These are phyloP conservation scores for Pocillopora verrucosa DNA, from an alignment of 64 coral and sea anemone species.

Conservation along the genomic window DNA sequence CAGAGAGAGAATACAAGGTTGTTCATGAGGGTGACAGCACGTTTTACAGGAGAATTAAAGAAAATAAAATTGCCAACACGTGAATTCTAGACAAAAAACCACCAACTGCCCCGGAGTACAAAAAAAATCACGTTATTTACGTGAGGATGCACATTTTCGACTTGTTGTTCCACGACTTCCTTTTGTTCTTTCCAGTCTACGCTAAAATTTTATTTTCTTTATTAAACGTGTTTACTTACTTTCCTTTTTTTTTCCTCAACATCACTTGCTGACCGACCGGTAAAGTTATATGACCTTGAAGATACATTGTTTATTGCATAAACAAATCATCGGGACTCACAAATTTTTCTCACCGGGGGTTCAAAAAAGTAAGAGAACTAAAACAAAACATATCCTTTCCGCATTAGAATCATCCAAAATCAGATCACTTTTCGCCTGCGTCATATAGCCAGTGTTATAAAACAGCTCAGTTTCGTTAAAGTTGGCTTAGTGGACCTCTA, in stretches of 20 bases:
- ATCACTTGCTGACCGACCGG: slow-evolving; percentile 4
- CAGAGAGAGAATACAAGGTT: background rate
- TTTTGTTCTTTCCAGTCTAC: slow-evolving; percentile 3
- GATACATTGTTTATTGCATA: background rate
- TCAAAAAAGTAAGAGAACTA: background rate
- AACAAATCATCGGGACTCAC: background rate
- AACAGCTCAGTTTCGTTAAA: too few species aligned
- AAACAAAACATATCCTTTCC: background rate
- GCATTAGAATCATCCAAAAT: background rate
- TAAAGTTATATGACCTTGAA: background rate
- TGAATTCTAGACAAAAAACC: background rate
- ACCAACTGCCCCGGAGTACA: background rate
- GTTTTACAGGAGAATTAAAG: background rate
- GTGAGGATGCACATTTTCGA: background rate
- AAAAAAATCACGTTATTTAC: background rate
- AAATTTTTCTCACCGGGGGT: background rate
- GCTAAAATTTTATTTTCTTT: slow-evolving; percentile 6
- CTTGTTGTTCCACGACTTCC: background rate
- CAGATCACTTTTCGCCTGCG: background rate
- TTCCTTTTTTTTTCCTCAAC: background rate
- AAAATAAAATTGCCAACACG: background rate
- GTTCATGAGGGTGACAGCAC: background rate
- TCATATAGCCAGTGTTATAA: too few species aligned
- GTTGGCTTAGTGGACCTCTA: too few species aligned
- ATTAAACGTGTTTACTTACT: background rate